These are phyloP conservation scores for Caretta caretta DNA, from an alignment of 2,113 vertebrate genomes.

Conservation along the genomic window DNA sequence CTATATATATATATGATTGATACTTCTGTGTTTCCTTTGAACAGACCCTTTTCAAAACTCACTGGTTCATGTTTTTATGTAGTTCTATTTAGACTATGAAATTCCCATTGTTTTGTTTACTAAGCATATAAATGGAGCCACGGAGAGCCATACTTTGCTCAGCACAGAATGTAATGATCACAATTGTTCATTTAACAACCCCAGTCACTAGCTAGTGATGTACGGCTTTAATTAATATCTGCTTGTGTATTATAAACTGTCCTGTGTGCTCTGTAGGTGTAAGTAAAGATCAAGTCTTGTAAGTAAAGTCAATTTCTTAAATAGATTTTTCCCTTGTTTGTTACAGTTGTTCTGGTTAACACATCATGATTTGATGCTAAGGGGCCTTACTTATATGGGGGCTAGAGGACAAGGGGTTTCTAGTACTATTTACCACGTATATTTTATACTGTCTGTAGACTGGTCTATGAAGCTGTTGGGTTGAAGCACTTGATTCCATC, in stretches of 20 bases:
- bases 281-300: conserved; percentile 10
- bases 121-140: neutral
- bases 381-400: neutral
- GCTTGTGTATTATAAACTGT: conserved; percentile 12
- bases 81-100: neutral
- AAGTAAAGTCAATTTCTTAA: neutral
- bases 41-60: neutral
- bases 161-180: neutral
- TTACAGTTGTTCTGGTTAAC: neutral
- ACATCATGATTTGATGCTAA: neutral
- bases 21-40: neutral
- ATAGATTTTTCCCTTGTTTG: neutral
- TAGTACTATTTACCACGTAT: neutral
- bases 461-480: neutral
- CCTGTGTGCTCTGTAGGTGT: neutral
- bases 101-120: conserved; percentile 4
- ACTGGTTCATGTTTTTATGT: neutral
- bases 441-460: neutral
- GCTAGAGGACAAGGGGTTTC: neutral
- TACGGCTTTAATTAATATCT: neutral
- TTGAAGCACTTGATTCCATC: neutral
- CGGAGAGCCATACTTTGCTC: neutral
- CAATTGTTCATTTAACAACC: conserved; percentile 39
- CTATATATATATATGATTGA: neutral
- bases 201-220: neutral